phyloP scores from a whole-genome alignment of 2,888 invertebrate genomes.

The Toxonevra muliebris region DNA sequence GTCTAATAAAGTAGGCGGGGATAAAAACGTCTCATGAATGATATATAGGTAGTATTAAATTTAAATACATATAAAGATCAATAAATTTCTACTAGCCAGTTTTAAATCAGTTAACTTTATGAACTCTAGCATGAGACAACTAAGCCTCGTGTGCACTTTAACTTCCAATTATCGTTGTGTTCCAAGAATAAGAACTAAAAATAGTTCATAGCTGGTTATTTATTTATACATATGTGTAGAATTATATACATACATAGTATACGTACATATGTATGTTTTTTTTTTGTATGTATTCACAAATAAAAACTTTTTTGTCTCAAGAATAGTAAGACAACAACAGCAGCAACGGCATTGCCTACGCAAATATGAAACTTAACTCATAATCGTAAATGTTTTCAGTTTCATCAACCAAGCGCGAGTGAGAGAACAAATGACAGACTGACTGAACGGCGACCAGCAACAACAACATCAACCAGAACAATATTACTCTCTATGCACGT shows the following conservation, averaged over 20 bases:
- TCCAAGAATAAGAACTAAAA: constrained; percentile 22
- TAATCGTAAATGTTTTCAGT: constrained; percentile 29
- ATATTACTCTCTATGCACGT: constrained; percentile 7
- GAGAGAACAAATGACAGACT: not conserved
- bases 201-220: constrained; percentile 9
- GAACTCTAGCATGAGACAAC: too few species aligned
- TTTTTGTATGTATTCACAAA: not conserved
- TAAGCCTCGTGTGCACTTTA: constrained; percentile 4
- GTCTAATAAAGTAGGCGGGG: too few species aligned
- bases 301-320: not conserved
- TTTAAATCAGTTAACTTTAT: too few species aligned
- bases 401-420: constrained; percentile 4
- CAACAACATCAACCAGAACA: constrained; percentile 15
- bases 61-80: too few species aligned
- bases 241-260: too few species aligned
- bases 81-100: too few species aligned
- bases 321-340: not conserved
- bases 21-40: too few species aligned
- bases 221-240: not conserved
- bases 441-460: not conserved
- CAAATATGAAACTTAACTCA: constrained; percentile 28
- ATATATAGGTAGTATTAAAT: too few species aligned
- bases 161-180: constrained; percentile 26
- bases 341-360: constrained; percentile 20
- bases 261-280: too few species aligned